Evolutionary conservation across 2,888 invertebrate species (phyloP).

Genomic region (Apodemia mormo): DNA sequence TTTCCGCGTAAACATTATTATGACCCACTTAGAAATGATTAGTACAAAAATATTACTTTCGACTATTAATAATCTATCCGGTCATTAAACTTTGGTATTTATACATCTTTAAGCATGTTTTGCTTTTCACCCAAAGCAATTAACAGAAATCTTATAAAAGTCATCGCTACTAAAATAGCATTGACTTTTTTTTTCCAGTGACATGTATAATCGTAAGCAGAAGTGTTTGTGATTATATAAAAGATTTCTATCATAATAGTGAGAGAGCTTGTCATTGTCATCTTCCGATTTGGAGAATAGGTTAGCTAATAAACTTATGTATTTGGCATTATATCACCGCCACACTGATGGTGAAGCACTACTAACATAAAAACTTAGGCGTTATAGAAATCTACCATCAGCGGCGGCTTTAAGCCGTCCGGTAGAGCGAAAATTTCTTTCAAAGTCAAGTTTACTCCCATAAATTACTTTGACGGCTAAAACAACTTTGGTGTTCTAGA

Average conservation of each 20-base stretch:
- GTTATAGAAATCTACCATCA: no score
- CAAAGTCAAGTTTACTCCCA: no score
- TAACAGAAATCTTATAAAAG: not conserved
- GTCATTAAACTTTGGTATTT: not conserved
- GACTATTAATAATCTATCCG: not conserved
- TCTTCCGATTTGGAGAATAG: not conserved
- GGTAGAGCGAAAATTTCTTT: no score
- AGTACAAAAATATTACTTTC: not conserved
- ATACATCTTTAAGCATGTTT: not conserved
- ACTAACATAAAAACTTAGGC: no score
- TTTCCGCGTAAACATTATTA: constrained; percentile 3
- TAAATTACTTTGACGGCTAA: no score
- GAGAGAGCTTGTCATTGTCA: not conserved
- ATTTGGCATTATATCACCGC: no score
- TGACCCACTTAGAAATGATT: not conserved
- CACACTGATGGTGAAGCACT: no score
- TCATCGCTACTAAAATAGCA: not conserved
- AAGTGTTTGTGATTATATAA: not conserved
- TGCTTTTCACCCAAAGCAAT: not conserved
- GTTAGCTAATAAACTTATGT: no score
- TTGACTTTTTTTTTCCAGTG: not conserved
- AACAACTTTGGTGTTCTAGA: no score
- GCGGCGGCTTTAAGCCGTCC: no score
- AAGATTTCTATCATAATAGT: not conserved
- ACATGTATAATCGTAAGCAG: not conserved